A percentile compares a stretch with the other conserved stretches of the same genome.
Conservation (phyloP, 64 coral and sea anemone genomes). For the Pocillopora damicornis region DNA sequence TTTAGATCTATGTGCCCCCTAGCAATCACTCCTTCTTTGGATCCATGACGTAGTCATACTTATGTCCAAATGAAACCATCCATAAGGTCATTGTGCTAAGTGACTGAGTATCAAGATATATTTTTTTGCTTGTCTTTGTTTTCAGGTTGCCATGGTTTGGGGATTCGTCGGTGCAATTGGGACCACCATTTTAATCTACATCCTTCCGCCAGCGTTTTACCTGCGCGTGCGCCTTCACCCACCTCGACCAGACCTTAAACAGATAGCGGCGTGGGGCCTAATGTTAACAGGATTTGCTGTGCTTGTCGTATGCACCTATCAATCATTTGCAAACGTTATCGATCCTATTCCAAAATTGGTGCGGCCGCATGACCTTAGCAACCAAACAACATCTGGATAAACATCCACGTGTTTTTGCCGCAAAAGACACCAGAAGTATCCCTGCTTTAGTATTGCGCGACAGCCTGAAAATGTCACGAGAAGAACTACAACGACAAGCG, state of each 20-base stretch:
- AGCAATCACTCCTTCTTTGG: too few relatives aligned
- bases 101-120: too few relatives aligned
- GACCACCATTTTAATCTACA: conserved; percentile 71
- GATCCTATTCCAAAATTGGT: conserved; percentile 42
- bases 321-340: conserved; percentile 79
- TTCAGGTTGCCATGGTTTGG: conserved; percentile 90
- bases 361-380: not conserved
- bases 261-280: conserved; percentile 79
- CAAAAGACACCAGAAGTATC: too few relatives aligned
- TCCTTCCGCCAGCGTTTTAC: conserved; percentile 83
- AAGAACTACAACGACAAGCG: too few relatives aligned
- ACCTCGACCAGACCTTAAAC: conserved; percentile 68
- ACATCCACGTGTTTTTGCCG: not conserved
- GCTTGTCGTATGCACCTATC: conserved; percentile 80
- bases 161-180: conserved; percentile 88
- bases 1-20: too few relatives aligned
- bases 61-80: too few relatives aligned
- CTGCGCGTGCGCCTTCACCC: conserved; percentile 81
- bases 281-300: conserved; percentile 69
- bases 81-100: too few relatives aligned
- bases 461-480: too few relatives aligned
- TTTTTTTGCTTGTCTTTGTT: not conserved
- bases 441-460: too few relatives aligned
- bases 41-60: too few relatives aligned
- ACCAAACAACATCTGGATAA: not conserved